Base-by-base conservation (phyloP, 2,888 invertebrate genomes). In the Boloria euphrosyne region DNA sequence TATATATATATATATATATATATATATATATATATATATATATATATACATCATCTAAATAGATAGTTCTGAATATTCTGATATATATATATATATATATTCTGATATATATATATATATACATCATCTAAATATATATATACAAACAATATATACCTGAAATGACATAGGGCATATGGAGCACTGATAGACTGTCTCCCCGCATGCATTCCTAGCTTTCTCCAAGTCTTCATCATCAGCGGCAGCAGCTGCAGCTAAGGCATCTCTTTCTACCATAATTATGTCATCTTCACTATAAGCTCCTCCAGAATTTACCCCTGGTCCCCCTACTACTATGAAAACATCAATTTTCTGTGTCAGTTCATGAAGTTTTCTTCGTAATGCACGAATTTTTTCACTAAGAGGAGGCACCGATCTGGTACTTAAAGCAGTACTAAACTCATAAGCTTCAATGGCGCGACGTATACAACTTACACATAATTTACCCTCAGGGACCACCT, bases 301-400 rank as follows among this genome's bases (percentile, higher is more conserved):
- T 2, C 86, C 86, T 0, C 79, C 82, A 0, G 80, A 79, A 1
- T 76, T 78, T 4, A 74, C 75, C 0, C 83, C 86, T 0, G 82
- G 84, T 0, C 85, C 86, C 0, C 90, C 90, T 50, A 91, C 90
- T 31, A 91, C 91, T 46, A 91, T 90, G 73, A 90, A 91, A 18
- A 92, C 91, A 64, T 91, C 90, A 22, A 92, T 89, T 75, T 90
- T 90, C 76, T 90, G 89, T 0, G 91, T 90, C 46, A 91, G 73
- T 71, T 90, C 90, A 59, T 89, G 85, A 7, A 91, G 73, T 53
- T 85, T 83, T 13, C 84, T 78, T 5, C 91, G 79, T 38, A 91
- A 71, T 0, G 89, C 85, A 3, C 88, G 80, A 38, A 91, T 90
- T 75, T 90, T 90, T 65, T 91, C 90, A 55, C 89, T 87, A 10